These are phyloP conservation scores for Melanaphis sacchari DNA, from an alignment of 1,140 invertebrate genomes.

Conservation along the genomic window DNA sequence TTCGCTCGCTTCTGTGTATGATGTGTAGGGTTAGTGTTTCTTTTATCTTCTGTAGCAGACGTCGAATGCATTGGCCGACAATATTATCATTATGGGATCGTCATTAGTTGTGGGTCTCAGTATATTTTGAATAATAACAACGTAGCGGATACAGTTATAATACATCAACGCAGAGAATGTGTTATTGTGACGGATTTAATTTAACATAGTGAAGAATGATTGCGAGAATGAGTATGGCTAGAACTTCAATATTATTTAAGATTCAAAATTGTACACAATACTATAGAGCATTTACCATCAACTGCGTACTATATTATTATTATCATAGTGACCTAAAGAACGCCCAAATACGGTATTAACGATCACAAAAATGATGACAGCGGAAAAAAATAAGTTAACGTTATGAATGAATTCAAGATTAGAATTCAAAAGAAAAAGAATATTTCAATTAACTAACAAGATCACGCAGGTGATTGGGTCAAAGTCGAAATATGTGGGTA, in stretches of 20 bases:
- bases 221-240: background rate
- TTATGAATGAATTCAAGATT: background rate
- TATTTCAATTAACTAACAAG: background rate
- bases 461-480: background rate
- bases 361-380: background rate
- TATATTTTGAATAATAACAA: background rate
- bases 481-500: background rate
- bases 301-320: background rate
- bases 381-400: background rate
- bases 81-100: constrained; percentile 1
- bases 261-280: background rate
- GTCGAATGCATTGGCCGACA: background rate
- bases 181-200: constrained; percentile 5
- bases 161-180: background rate
- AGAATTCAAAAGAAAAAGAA: background rate
- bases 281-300: background rate
- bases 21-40: background rate
- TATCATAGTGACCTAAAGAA: background rate
- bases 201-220: background rate
- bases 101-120: background rate
- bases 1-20: background rate
- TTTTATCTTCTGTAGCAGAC: background rate
- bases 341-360: background rate
- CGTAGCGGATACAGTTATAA: background rate
- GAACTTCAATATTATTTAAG: background rate